These are phyloP conservation scores for Dolichomitus sp. DNA, from an alignment of 2,888 invertebrate genomes.

Conservation along the genomic window DNA sequence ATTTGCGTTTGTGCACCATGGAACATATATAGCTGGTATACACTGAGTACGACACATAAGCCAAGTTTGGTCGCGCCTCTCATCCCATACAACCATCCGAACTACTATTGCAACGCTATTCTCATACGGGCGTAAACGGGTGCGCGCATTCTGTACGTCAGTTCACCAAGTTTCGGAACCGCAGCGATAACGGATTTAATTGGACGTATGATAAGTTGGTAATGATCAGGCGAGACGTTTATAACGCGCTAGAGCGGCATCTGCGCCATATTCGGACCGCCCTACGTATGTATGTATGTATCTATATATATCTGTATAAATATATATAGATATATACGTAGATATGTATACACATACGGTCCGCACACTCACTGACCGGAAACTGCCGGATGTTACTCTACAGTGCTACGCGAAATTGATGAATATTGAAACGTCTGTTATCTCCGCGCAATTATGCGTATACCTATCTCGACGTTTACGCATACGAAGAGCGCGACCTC, in stretches of 20 bases:
- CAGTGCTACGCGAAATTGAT: conserved; percentile 20
- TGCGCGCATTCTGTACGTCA: conserved; percentile 16
- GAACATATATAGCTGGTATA: not conserved
- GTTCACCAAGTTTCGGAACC: conserved; percentile 37
- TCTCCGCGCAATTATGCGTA: conserved; percentile 41
- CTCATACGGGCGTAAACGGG: not conserved
- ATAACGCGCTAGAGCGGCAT: conserved; percentile 3
- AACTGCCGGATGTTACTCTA: conserved; percentile 20
- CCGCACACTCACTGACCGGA: not conserved
- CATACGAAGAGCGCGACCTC: conserved; percentile 22
- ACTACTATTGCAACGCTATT: not conserved
- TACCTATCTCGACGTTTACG: conserved; percentile 20
- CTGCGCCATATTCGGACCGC: not conserved
- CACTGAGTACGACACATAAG: conserved; percentile 19
- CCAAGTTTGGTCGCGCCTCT: conserved; percentile 16
- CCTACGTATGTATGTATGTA: not conserved
- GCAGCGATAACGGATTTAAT: conserved; percentile 41
- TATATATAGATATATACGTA: not conserved
- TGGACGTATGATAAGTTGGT: conserved; percentile 46
- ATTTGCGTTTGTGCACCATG: conserved; percentile 27
- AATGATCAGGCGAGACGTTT: conserved; percentile 34
- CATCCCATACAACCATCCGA: not conserved
- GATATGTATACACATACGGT: not conserved
- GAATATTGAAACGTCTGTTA: conserved; percentile 61
- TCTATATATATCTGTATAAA: not conserved